phyloP scores from a whole-genome alignment of 92 coral and sea anemone species.

The Micromussa lordhowensis region DNA sequence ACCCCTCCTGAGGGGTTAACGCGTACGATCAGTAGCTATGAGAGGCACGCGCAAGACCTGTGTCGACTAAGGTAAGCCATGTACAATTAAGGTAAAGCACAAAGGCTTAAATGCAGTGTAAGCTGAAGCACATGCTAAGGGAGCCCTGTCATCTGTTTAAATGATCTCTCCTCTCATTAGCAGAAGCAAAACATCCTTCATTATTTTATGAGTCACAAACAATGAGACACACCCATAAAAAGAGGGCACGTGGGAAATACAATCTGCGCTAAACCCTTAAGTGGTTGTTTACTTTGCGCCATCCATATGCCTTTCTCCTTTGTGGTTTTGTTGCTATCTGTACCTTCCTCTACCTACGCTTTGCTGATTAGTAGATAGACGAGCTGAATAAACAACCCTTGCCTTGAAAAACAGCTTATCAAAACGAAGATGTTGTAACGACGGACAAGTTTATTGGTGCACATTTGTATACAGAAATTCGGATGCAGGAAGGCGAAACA shows the following conservation, averaged over 20 bases:
- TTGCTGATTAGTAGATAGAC: conserved; percentile 14
- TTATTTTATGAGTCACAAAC: conserved; percentile 67
- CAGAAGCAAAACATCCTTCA: conserved; percentile 64
- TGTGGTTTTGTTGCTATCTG: conserved; percentile 52
- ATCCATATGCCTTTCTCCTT: conserved; percentile 72
- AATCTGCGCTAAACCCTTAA: conserved; percentile 73
- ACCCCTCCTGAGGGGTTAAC: conserved; percentile 21
- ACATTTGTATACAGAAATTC: neutral
- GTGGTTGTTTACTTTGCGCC: conserved; percentile 71
- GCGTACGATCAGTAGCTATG: neutral
- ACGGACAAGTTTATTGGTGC: neutral
- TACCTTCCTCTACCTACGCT: conserved; percentile 18
- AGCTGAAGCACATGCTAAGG: conserved; percentile 59
- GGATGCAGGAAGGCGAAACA: neutral
- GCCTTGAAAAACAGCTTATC: conserved; percentile 24
- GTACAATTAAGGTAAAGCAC: neutral
- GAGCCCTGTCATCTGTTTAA: conserved; percentile 58
- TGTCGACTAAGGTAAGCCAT: neutral
- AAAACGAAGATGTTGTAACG: neutral
- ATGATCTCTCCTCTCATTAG: conserved; percentile 63
- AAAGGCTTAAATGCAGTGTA: conserved; percentile 14
- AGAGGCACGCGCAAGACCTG: neutral
- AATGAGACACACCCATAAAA: conserved; percentile 84
- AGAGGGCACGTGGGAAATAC: conserved; percentile 84
- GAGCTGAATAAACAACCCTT: conserved; percentile 11